Conservation (phyloP, 2,113 vertebrate genomes). For the Setophaga petechia region DNA sequence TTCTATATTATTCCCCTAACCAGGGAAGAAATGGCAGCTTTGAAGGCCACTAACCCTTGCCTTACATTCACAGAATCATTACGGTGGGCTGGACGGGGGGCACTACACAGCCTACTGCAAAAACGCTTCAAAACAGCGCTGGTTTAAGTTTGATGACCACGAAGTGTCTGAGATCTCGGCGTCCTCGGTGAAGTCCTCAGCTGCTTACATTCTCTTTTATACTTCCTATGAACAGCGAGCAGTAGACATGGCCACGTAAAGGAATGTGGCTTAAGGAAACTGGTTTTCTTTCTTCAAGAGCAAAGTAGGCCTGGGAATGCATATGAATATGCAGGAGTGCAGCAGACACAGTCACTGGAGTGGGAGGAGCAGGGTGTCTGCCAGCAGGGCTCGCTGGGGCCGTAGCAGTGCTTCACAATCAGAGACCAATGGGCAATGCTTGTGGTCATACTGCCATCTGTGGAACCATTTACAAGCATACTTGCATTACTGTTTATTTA, state of each 20-base stretch:
- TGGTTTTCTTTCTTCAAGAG: constrained; percentile 21
- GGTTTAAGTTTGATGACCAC: constrained; percentile 98
- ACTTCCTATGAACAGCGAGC: constrained; percentile 82
- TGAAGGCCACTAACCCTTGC: not conserved
- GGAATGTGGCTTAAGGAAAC: not conserved
- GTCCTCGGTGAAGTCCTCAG: constrained; percentile 91
- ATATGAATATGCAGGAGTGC: not conserved
- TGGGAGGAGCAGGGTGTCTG: constrained; percentile 13
- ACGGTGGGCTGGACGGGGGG: constrained; percentile 93
- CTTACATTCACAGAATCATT: constrained; percentile 86
- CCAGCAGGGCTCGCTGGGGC: constrained; percentile 22
- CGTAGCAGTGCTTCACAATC: constrained; percentile 42
- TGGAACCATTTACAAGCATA: constrained; percentile 48
- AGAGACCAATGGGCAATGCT: constrained; percentile 33
- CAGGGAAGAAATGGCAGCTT: not conserved
- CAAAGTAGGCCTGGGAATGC: constrained; percentile 23
- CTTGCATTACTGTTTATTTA: constrained; percentile 64
- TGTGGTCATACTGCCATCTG: constrained; percentile 53
- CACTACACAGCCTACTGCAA: constrained; percentile 98
- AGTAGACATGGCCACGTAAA: constrained; percentile 64
- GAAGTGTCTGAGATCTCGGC: constrained; percentile 92
- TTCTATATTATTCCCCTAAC: not conserved
- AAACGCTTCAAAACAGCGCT: constrained; percentile 86
- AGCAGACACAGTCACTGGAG: not conserved
- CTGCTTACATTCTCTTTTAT: constrained; percentile 98